Conservation (phyloP, 2,113 vertebrate genomes). For the Polypterus bichir region DNA sequence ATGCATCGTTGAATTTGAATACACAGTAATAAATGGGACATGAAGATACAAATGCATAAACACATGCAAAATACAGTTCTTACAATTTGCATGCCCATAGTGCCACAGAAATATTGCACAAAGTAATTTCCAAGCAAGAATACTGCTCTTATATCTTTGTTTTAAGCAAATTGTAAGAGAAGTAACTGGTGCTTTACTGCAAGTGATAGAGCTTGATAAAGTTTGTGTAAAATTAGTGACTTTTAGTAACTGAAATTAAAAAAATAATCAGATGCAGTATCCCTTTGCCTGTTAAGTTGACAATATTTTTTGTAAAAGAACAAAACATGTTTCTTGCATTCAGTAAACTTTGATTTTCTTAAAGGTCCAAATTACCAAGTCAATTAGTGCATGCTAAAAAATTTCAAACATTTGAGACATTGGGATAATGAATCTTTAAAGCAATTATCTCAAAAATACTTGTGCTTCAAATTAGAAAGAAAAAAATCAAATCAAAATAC, state of each 20-base stretch:
- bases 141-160: neutral
- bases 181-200: constrained; percentile 9
- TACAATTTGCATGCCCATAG: too few relatives aligned
- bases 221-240: neutral
- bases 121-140: neutral
- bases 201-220: neutral
- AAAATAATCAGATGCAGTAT: constrained; percentile 1
- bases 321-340: too few relatives aligned
- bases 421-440: constrained; percentile 1
- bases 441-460: constrained; percentile 2
- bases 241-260: neutral
- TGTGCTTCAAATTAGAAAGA: neutral
- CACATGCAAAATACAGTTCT: too few relatives aligned
- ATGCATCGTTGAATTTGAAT: too few relatives aligned
- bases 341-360: too few relatives aligned
- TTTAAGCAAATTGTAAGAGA: neutral
- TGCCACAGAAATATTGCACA: too few relatives aligned
- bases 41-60: too few relatives aligned
- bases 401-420: neutral
- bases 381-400: too few relatives aligned
- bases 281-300: constrained; percentile 1
- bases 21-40: too few relatives aligned
- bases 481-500: too few relatives aligned
- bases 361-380: too few relatives aligned
- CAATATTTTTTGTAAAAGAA: too few relatives aligned